Evolutionary conservation across 2,888 invertebrate genomes (phyloP), one percentile per base, ranked within the genome.

Genomic region (Gnatocerus cornutus): DNA sequence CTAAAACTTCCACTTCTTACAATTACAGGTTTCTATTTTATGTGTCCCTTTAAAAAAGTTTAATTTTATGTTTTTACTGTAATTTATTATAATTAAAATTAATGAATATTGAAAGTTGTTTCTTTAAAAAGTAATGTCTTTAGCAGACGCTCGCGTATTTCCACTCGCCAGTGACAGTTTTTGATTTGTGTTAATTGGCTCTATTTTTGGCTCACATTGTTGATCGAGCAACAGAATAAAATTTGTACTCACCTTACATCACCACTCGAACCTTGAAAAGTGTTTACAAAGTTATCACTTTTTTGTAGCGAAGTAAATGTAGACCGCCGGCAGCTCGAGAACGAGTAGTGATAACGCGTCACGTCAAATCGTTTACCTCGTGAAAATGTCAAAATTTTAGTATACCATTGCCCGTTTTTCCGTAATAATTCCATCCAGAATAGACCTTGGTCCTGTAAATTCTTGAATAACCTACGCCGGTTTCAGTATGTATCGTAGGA

Each of bases 401-500:
- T 61, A 61, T 33, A 58, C 13, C 65, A 45, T 37, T 46, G 52
- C 53, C 63, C 41, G 10, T 41, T 43, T 14, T 41, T 53, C 41
- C 53, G 39, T 8, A 61, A 21, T 29, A 61, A 61, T 45, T 61
- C 50, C 50, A 61, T 48, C 33, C 48, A 14, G 45, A 46, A 29
- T 45, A 45, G 10, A 6, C 14, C 6, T 12, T 9, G 5, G 21
- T 21, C 27, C 12, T 14, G 12, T 27, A 13, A 33, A 33, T 1
- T 12, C 21, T 10, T 10, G 7, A 55, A n/a, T 39, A 56, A 41
- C 37, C 41, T 10, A n/a, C 6, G 10, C 29, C 56, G 56, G 27
- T 10, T 7, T 14, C 8, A 55, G 6, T 37, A 79, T 78, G 78
- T 77, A 77, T 68, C 76, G 74, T 8, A 48, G 74, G 70, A 73